These are phyloP conservation scores for Ochotona curzoniae DNA, from an alignment of 2,113 vertebrate genomes.

Conservation along the genomic window DNA sequence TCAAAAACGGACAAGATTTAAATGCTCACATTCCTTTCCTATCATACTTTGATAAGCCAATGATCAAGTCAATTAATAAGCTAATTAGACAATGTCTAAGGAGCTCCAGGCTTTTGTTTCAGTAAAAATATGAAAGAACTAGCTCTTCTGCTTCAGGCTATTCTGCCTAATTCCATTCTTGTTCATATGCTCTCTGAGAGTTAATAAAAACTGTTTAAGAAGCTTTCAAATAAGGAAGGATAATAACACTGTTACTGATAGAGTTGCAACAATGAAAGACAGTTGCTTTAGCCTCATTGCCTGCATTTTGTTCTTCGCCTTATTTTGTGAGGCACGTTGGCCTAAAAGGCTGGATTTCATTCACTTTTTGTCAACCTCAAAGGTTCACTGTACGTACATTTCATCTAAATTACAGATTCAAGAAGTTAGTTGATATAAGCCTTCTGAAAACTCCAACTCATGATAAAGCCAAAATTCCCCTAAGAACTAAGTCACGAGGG, in stretches of 20 bases:
- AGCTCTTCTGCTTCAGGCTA: not conserved
- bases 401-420: not conserved
- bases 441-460: not conserved
- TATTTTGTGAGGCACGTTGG: not conserved
- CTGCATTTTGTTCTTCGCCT: constrained; percentile 10
- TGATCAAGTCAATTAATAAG: not conserved
- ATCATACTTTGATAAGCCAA: not conserved
- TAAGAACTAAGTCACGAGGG: not conserved
- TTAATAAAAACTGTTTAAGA: constrained; percentile 40
- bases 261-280: constrained; percentile 46
- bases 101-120: not conserved
- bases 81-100: not conserved
- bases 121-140: constrained; percentile 5
- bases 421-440: not conserved
- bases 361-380: not conserved
- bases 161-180: constrained; percentile 32
- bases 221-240: not conserved
- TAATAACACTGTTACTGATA: not conserved
- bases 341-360: constrained; percentile 37
- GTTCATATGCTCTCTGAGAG: not conserved
- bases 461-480: not conserved
- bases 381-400: constrained; percentile 27
- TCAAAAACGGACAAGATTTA: not conserved
- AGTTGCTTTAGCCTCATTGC: constrained; percentile 15
- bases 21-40: not conserved